phyloP scores from a whole-genome alignment of 2,113 vertebrate genomes.

The Guaruba guarouba region DNA sequence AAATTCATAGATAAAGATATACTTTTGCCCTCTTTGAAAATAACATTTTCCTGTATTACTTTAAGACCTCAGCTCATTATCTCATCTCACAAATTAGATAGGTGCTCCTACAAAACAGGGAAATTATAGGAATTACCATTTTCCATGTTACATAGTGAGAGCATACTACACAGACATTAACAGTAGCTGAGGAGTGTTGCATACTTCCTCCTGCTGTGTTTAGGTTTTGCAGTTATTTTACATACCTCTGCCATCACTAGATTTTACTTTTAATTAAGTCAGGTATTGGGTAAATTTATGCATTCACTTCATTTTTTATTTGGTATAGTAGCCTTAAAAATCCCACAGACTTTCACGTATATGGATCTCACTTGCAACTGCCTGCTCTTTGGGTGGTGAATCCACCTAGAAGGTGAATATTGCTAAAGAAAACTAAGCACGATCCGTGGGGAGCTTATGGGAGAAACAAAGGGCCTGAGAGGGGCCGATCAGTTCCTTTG shows the following conservation, averaged over 20 bases:
- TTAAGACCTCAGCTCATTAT: background rate
- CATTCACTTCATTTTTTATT: background rate
- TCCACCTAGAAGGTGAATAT: background rate
- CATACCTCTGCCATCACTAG: background rate
- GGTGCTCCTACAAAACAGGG: background rate
- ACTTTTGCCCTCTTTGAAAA: background rate
- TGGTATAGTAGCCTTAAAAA: background rate
- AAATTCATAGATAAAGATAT: background rate
- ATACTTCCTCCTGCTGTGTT: background rate
- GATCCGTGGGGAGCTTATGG: background rate
- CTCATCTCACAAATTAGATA: background rate
- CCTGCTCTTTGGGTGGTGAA: background rate
- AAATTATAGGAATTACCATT: background rate
- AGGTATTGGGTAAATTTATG: background rate
- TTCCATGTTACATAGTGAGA: background rate
- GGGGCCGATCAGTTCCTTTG: accelerated
- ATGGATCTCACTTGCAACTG: background rate
- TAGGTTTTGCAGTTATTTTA: background rate
- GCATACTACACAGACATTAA: background rate
- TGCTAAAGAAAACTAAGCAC: background rate
- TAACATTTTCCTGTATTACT: background rate
- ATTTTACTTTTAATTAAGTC: background rate
- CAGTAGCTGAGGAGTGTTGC: background rate
- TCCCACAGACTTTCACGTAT: background rate
- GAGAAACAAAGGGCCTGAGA: background rate